Evolutionary conservation across 2,113 vertebrate genomes (phyloP).

Genomic region (Urocolius indicus): DNA sequence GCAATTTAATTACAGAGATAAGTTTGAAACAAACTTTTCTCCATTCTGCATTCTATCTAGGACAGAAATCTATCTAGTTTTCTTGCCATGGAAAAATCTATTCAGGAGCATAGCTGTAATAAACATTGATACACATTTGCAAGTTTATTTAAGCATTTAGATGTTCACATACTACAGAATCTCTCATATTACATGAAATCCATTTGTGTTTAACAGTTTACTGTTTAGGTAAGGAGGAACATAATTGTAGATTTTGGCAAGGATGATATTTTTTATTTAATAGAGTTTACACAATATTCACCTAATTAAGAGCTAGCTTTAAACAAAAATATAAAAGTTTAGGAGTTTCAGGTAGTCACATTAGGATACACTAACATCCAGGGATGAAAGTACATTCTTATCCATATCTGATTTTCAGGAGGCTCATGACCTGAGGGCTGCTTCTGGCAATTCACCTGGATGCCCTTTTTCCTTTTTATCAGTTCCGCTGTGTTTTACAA

Average conservation of each 20-base stretch:
- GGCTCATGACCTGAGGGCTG: constrained; percentile 19
- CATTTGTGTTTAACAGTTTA: background rate
- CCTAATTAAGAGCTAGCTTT: background rate
- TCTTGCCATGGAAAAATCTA: background rate
- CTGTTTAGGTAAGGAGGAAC: background rate
- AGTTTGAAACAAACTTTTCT: background rate
- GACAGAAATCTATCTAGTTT: background rate
- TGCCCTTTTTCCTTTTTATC: constrained; percentile 57
- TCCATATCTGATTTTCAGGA: constrained; percentile 33
- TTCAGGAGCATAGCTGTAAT: background rate
- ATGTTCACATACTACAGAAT: background rate
- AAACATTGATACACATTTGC: background rate
- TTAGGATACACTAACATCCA: background rate
- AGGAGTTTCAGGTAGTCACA: background rate
- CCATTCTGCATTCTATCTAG: background rate
- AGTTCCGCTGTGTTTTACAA: constrained; percentile 33
- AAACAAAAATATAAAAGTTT: background rate
- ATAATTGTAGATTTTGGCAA: background rate
- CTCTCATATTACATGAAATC: background rate
- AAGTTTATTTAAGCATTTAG: background rate
- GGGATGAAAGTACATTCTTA: background rate
- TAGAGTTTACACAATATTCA: background rate
- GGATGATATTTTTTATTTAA: background rate
- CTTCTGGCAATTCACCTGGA: constrained; percentile 54
- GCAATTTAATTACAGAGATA: background rate